Evolutionary conservation across 1,140 invertebrate species (phyloP), one percentile per base, ranked within the genome.

Genomic region (Thalassaphorura encarpata): DNA sequence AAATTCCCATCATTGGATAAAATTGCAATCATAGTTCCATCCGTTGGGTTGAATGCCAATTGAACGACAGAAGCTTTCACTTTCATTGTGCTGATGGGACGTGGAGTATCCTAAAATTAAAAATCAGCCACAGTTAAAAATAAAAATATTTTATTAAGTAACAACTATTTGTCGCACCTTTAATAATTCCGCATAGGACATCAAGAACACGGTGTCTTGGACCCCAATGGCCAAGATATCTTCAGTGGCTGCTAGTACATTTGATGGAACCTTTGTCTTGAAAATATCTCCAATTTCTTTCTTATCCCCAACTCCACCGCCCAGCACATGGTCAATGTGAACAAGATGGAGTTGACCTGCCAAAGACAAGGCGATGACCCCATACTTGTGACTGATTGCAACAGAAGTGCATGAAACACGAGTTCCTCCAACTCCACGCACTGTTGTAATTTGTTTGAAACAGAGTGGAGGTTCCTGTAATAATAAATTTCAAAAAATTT

Each of bases 1-100:
- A 58, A 48, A 8, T 27, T 26, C 13, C 50, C 50, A 41, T 58
- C 51, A 21, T 36, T 36, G 2, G 42, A 52, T 28, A 45, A 45
- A 26, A 58, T 27, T 23, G 51, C 50, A 24, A 53, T 31, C 36
- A 52, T 27, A 31, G 41, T 53, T 28, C 11, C 15, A 27, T 48
- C 46, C 5, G 46, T 48, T 18, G 46, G 46, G 18, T 48, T 48
- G 46, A 48, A 48, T 27, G 28, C 8, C 46, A 48, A 18, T 27
- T 6, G 15, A 8, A 21, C 26, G 13, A 48, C 46, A 6, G 4
- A 21, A 8, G 13, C 23, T 23, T 48, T 48, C 4, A 24, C 46
- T 18, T 48, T 48, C 23, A 48, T 8, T 11, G 11, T 36, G 33
- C n/a, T 11, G 11, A 36, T 11, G 33, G 33, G 33, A 11, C n/a